A percentile compares a stretch with the other conserved stretches of the same genome.
phyloP scores from a whole-genome alignment of 2,797 vertebrate genomes.

The Bryconaethiops microstoma region DNA sequence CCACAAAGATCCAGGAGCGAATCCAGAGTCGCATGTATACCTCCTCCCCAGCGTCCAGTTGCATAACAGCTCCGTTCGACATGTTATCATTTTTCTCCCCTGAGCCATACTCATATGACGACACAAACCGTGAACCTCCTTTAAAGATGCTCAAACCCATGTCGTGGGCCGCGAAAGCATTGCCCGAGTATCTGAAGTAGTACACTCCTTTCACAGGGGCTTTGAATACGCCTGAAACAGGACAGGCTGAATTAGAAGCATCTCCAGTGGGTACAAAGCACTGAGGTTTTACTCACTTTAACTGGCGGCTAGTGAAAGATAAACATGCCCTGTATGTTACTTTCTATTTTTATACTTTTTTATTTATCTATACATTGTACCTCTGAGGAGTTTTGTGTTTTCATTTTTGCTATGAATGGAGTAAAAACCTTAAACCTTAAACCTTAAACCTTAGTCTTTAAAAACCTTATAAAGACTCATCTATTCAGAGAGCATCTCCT shows the following conservation, averaged over 20 bases:
- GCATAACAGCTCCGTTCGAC: constrained; percentile 49
- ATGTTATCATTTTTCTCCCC: constrained; percentile 31
- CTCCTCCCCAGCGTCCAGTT: constrained; percentile 43
- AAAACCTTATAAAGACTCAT: no score
- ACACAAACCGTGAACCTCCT: constrained; percentile 37
- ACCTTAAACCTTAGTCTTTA: no score
- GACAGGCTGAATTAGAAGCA: neutral
- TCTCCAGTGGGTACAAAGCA: no score
- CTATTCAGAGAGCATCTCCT: no score
- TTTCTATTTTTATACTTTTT: no score
- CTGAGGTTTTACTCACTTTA: no score
- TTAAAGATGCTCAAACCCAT: constrained; percentile 58
- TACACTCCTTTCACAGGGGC: constrained; percentile 54
- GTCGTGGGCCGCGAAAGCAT: constrained; percentile 17
- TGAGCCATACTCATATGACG: constrained; percentile 47
- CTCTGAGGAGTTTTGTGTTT: no score
- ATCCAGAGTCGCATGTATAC: constrained; percentile 50
- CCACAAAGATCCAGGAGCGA: constrained; percentile 45
- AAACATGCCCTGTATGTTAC: no score
- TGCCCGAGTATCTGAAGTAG: constrained; percentile 53
- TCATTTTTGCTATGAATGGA: no score
- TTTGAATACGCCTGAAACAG: constrained; percentile 40
- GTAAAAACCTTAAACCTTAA: no score
- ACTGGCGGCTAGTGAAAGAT: no score
- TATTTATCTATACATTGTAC: no score